A percentile compares a stretch with the other conserved stretches of the same genome.
Evolutionary conservation across 2,797 vertebrate species (phyloP).

Genomic region (Vultur gryphus): DNA sequence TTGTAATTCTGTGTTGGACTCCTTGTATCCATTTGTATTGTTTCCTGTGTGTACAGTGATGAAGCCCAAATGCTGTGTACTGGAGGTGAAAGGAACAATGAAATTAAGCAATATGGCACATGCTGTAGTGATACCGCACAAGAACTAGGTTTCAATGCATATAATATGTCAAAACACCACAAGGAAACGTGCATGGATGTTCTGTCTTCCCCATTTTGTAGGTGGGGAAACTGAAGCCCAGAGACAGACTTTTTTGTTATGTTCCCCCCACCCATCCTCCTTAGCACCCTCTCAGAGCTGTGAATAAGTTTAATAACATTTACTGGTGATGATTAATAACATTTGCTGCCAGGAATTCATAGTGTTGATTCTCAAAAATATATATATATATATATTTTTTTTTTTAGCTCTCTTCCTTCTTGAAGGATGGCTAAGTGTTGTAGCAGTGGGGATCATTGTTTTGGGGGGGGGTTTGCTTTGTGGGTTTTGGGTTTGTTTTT

Average conservation of each 20-base stretch:
- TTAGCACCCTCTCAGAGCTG: background rate
- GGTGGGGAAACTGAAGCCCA: background rate
- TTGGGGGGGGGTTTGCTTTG: background rate
- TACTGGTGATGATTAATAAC: background rate
- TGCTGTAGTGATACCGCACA: background rate
- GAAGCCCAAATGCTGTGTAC: background rate
- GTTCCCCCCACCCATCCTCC: accelerated
- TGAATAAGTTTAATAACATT: background rate
- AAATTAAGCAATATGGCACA: background rate
- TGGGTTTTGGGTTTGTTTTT: background rate
- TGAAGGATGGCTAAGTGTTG: background rate
- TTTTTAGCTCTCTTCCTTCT: background rate
- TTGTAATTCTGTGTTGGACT: background rate
- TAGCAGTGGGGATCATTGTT: background rate
- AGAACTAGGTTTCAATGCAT: background rate
- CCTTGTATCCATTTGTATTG: background rate
- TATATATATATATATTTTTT: background rate
- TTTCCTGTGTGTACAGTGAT: background rate
- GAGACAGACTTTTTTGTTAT: background rate
- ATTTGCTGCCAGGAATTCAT: background rate
- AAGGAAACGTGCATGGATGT: background rate
- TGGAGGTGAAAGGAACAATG: background rate
- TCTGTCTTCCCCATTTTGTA: background rate
- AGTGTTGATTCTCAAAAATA: background rate
- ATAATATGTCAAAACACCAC: background rate